These are phyloP conservation scores for Drosophila novamexicana DNA, from an alignment of 1,140 invertebrate genomes.

Conservation along the genomic window DNA sequence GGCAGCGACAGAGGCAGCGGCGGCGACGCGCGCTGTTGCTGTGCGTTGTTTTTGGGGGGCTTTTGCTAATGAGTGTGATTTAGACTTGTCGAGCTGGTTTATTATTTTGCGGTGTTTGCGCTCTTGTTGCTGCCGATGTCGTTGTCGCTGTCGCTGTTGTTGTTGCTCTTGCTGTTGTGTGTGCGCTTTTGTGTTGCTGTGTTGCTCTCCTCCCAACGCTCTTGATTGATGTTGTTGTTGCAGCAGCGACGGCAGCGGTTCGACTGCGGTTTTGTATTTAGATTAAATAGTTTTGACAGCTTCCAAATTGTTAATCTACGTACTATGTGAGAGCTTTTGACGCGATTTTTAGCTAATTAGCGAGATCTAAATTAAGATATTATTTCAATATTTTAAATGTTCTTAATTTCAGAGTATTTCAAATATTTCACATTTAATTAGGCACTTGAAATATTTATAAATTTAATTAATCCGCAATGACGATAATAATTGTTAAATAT, in stretches of 20 bases:
- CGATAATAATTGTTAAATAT: neutral
- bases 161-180: constrained; percentile 33
- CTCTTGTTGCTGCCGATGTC: constrained; percentile 60
- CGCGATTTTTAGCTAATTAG: constrained; percentile 15
- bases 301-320: constrained; percentile 50
- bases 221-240: constrained; percentile 51
- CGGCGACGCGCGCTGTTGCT: constrained; percentile 34
- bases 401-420: constrained; percentile 19
- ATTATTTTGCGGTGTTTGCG: constrained; percentile 82
- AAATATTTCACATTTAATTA: neutral
- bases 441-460: no score
- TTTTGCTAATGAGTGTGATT: constrained; percentile 83
- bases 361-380: neutral
- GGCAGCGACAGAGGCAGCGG: constrained; percentile 13
- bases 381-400: neutral
- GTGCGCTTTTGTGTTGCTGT: constrained; percentile 68
- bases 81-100: constrained; percentile 82
- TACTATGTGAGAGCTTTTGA: constrained; percentile 14
- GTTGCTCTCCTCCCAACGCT: constrained; percentile 43
- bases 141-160: constrained; percentile 35
- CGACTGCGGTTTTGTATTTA: constrained; percentile 70
- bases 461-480: no score
- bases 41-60: constrained; percentile 59
- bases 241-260: constrained; percentile 29
- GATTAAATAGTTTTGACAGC: constrained; percentile 81